Evolutionary conservation across 2,797 vertebrate genomes (phyloP).

Genomic region (Myiotriccus ornatus): DNA sequence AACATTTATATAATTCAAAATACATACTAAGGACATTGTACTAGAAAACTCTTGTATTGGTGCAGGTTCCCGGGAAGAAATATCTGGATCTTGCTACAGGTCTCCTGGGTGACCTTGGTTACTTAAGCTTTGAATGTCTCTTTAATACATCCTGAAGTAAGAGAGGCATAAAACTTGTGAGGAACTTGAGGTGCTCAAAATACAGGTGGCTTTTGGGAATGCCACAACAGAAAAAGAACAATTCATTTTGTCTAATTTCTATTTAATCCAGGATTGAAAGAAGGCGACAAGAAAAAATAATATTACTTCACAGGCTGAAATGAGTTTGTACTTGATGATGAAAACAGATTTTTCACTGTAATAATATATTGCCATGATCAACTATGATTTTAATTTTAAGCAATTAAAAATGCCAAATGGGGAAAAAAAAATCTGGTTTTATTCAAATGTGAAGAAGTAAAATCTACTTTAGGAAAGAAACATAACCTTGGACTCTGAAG

Average conservation of each 20-base stretch:
- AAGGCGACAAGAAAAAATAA: background rate
- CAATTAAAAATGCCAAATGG: background rate
- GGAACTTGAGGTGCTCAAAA: background rate
- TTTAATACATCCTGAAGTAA: background rate
- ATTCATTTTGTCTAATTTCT: background rate
- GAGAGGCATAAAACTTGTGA: background rate
- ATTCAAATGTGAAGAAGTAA: background rate
- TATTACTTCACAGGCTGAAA: background rate
- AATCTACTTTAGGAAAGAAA: background rate
- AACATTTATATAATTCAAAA: background rate
- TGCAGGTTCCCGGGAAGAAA: background rate
- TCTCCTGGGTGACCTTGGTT: background rate
- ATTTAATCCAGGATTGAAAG: background rate
- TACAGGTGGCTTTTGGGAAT: background rate
- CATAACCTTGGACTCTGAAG: background rate
- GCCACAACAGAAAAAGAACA: background rate
- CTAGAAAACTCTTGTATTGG: background rate
- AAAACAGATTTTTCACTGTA: background rate
- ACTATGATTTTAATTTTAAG: background rate
- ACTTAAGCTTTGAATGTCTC: background rate
- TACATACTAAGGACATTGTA: background rate
- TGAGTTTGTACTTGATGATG: background rate
- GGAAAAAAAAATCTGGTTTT: background rate
- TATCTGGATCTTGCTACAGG: background rate
- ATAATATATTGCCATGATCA: background rate